Conservation (phyloP, 1,140 invertebrate genomes). For the Caenorhabditis briggsae region DNA sequence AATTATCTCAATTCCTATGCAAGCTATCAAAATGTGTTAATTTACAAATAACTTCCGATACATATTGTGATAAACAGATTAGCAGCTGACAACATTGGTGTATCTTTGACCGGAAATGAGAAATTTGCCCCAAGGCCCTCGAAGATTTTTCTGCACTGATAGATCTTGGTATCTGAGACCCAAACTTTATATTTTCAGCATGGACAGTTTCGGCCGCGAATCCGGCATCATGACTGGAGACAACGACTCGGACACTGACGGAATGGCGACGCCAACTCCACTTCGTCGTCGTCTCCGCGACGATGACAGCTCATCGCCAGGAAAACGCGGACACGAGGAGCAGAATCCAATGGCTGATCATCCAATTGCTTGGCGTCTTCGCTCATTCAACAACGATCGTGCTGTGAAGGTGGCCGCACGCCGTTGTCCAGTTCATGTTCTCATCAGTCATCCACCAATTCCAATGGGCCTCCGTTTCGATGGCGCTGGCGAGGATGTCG, state of each 20-base stretch:
- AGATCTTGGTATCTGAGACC: too few relatives aligned
- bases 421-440: slow-evolving; percentile 44
- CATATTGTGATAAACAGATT: too few relatives aligned
- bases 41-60: too few relatives aligned
- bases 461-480: slow-evolving; percentile 24
- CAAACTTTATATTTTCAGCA: slow-evolving; percentile 12
- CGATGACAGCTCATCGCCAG: neutral
- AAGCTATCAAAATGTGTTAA: too few relatives aligned
- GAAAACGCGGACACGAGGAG: slow-evolving; percentile 33
- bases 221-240: slow-evolving; percentile 50
- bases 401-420: slow-evolving; percentile 47
- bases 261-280: slow-evolving; percentile 38
- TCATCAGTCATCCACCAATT: slow-evolving; percentile 53
- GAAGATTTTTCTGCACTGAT: too few relatives aligned
- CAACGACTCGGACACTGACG: slow-evolving; percentile 47
- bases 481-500: neutral
- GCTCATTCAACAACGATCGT: slow-evolving; percentile 41
- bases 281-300: slow-evolving; percentile 1
- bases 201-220: slow-evolving; percentile 54
- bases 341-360: slow-evolving; percentile 45
- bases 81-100: too few relatives aligned
- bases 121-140: too few relatives aligned
- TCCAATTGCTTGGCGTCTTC: slow-evolving; percentile 52
- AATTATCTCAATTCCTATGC: too few relatives aligned
- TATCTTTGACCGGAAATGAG: too few relatives aligned